Evolutionary conservation across 1,140 invertebrate species (phyloP).

Genomic region (Mamestra configurata): DNA sequence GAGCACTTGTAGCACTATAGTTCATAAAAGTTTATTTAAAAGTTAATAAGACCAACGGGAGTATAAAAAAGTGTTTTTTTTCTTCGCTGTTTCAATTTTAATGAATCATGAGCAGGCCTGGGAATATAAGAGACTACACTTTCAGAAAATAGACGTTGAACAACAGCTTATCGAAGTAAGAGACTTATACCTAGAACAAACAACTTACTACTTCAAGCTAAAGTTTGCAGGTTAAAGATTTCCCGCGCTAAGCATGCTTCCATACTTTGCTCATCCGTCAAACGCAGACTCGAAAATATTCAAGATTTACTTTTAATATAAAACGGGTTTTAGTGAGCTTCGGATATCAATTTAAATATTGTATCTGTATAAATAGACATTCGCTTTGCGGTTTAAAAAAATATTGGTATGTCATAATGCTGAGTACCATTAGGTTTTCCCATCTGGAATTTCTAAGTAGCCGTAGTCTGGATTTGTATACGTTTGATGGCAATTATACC

Average conservation of each 20-base stretch:
- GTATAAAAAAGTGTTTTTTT: not conserved
- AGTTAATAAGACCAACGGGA: too few species aligned
- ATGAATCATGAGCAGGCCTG: not conserved
- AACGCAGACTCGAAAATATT: conserved; percentile 14
- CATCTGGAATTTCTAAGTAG: too few species aligned
- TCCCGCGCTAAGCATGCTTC: not conserved
- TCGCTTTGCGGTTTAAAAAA: too few species aligned
- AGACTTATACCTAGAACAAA: conserved; percentile 11
- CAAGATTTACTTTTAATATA: not conserved
- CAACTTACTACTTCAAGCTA: not conserved
- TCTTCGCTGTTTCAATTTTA: not conserved
- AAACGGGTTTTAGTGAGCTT: not conserved
- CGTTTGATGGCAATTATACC: too few species aligned
- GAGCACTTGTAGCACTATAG: too few species aligned
- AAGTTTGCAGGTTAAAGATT: not conserved
- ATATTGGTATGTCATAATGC: too few species aligned
- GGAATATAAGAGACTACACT: too few species aligned
- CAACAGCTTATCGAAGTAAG: not conserved
- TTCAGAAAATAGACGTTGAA: not conserved
- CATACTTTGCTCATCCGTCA: conserved; percentile 23
- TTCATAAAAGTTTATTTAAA: too few species aligned
- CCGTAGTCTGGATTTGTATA: too few species aligned
- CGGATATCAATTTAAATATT: not conserved
- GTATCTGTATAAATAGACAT: not conserved
- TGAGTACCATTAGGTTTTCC: too few species aligned